phyloP scores from a whole-genome alignment of 2,797 vertebrate genomes.

The Neostethus bicornis region DNA sequence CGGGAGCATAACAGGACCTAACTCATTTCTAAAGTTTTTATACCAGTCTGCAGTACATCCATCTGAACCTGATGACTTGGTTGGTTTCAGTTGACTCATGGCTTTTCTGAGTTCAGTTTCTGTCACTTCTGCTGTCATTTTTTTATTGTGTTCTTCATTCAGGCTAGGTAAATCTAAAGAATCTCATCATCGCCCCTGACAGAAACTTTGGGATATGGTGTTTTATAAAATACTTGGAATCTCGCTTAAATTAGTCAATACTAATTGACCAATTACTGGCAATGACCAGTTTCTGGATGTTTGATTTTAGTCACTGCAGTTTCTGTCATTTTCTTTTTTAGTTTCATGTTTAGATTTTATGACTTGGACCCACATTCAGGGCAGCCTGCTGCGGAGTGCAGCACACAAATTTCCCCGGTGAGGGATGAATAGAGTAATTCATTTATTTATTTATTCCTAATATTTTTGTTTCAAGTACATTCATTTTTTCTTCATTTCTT shows the following conservation, averaged over 20 bases:
- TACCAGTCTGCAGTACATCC: neutral
- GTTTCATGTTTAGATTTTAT: neutral
- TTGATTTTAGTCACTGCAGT: no score
- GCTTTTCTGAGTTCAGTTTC: constrained; percentile 8
- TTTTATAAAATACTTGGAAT: no score
- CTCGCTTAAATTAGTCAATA: no score
- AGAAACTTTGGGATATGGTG: no score
- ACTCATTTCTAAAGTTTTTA: constrained; percentile 7
- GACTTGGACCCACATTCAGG: neutral
- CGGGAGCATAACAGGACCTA: neutral
- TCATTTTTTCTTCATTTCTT: neutral
- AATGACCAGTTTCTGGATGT: no score
- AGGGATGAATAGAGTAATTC: no score
- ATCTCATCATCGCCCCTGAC: no score
- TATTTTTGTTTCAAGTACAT: constrained; percentile 4
- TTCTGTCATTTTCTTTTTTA: neutral
- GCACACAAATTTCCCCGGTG: no score
- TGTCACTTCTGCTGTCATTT: constrained; percentile 2
- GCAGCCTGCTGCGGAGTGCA: no score
- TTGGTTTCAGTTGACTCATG: neutral
- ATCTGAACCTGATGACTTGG: neutral
- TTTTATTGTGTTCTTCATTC: neutral
- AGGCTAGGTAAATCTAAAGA: no score
- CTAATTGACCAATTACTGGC: no score
- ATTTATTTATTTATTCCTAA: no score